phyloP scores from a whole-genome alignment of 1,140 invertebrate species.

The Rhynchophorus ferrugineus region DNA sequence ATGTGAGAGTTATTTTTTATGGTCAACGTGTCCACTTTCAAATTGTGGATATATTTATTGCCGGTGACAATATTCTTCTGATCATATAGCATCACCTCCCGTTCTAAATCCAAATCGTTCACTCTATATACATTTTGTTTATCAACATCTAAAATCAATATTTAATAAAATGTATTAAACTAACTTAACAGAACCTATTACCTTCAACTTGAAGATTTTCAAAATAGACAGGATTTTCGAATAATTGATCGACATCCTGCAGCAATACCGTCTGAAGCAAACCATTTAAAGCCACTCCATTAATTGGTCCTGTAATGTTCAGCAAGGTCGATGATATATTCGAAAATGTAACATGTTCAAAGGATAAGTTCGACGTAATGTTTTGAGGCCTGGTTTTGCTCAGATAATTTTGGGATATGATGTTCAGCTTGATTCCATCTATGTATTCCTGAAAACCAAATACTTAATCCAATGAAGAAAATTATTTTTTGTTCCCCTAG shows the following conservation, averaged over 20 bases:
- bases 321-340: conserved; percentile 24
- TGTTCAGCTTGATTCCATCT: conserved; percentile 25
- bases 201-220: conserved; percentile 19
- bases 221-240: conserved; percentile 28
- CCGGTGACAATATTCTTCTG: conserved; percentile 35
- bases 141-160: conserved; percentile 27
- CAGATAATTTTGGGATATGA: conserved; percentile 34
- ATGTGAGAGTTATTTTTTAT: conserved; percentile 32
- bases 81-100: conserved; percentile 41
- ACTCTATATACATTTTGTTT: conserved; percentile 34
- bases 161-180: background rate
- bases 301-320: conserved; percentile 20
- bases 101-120: conserved; percentile 40
- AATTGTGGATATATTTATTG: conserved; percentile 33
- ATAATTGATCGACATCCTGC: conserved; percentile 31
- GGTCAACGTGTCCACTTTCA: conserved; percentile 32
- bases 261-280: conserved; percentile 27
- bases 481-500: too few species aligned
- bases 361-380: conserved; percentile 25
- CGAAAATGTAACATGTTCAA: conserved; percentile 26
- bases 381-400: conserved; percentile 35
- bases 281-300: conserved; percentile 27
- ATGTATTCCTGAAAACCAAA: conserved; percentile 32
- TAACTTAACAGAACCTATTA: conserved; percentile 2
- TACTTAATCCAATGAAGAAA: too few species aligned